phyloP scores from a whole-genome alignment of 2,797 vertebrate species.

The Pteropus rufus region DNA sequence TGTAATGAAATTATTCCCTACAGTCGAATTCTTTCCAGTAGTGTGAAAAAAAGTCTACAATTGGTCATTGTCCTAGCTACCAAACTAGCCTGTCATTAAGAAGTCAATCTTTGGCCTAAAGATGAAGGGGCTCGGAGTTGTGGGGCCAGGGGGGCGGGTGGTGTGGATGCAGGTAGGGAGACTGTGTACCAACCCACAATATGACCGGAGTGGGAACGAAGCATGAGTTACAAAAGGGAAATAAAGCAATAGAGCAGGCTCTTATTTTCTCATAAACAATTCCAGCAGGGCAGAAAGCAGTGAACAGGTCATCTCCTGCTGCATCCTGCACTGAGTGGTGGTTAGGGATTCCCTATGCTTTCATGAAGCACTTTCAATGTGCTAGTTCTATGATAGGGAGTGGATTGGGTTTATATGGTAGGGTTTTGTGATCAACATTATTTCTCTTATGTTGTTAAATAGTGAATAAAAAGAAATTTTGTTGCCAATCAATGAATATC shows the following conservation, averaged over 20 bases:
- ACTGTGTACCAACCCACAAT: neutral
- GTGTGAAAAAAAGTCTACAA: neutral
- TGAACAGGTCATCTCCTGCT: too few species aligned
- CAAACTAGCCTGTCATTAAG: neutral
- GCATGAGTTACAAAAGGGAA: neutral
- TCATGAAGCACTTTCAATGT: neutral
- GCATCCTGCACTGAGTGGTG: neutral
- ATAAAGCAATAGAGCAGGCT: neutral
- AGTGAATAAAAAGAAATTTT: neutral
- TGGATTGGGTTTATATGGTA: neutral
- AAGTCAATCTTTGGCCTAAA: neutral
- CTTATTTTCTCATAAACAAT: neutral
- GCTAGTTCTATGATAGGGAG: neutral
- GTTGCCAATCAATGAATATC: neutral
- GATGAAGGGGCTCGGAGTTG: neutral
- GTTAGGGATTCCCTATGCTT: neutral
- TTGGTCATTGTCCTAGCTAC: neutral
- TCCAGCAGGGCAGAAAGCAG: too few species aligned
- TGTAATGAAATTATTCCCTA: neutral
- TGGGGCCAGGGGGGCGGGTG: neutral
- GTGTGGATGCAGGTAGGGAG: neutral
- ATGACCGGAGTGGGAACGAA: neutral
- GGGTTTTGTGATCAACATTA: neutral
- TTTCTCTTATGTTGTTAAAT: neutral
- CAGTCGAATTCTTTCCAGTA: neutral